phyloP scores from a whole-genome alignment of 1,140 invertebrate genomes.

The Zaprionus ornatus region DNA sequence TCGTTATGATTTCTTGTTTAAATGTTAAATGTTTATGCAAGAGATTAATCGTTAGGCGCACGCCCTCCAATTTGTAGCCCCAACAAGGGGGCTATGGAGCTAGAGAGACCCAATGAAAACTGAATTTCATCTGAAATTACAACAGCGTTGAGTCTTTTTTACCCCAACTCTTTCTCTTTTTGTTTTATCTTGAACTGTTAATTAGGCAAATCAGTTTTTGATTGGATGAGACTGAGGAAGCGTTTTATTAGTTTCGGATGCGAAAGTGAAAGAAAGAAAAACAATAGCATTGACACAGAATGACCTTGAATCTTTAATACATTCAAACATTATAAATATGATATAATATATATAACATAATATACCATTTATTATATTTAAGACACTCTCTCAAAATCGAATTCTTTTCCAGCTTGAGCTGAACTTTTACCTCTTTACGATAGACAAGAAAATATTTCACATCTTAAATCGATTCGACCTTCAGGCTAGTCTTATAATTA shows the following conservation, averaged over 20 bases:
- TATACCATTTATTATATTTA: background rate
- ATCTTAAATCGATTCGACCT: background rate
- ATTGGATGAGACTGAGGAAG: conserved; percentile 52
- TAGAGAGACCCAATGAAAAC: conserved; percentile 19
- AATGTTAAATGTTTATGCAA: conserved; percentile 68
- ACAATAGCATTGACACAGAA: background rate
- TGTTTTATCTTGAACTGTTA: conserved; percentile 59
- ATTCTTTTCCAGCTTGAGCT: background rate
- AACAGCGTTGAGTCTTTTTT: conserved; percentile 28
- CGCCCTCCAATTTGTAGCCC: conserved; percentile 51
- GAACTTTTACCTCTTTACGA: background rate
- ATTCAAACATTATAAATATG: background rate
- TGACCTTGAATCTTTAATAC: background rate
- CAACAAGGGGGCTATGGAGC: no score
- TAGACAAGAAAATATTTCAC: background rate
- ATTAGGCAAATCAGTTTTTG: conserved; percentile 59
- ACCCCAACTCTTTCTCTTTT: background rate
- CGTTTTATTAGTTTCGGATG: conserved; percentile 52
- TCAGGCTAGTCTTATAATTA: background rate
- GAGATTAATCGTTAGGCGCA: conserved; percentile 79
- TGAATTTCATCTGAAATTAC: conserved; percentile 40
- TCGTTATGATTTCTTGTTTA: conserved; percentile 64
- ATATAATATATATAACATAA: background rate
- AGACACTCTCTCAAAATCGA: background rate
- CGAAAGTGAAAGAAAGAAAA: conserved; percentile 29